A percentile compares a stretch with the other conserved stretches of the same genome.
These are phyloP conservation scores for Macrotus californicus DNA, from an alignment of 2,113 vertebrate species.

Conservation along the genomic window DNA sequence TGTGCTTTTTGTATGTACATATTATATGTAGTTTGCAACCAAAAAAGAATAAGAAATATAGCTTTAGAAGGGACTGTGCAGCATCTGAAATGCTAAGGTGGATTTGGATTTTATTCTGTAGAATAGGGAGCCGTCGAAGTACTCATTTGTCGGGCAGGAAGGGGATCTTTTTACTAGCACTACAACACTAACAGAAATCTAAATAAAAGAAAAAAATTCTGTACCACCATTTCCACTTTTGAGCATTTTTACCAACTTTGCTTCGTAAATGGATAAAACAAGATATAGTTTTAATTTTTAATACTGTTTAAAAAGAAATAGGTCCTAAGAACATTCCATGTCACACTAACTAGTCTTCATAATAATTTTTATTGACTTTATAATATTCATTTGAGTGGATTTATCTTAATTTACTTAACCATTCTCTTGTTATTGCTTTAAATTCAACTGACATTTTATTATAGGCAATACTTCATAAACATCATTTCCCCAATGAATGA, in stretches of 20 bases:
- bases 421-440: slow-evolving; percentile 49
- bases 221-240: not conserved
- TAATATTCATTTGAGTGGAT: slow-evolving; percentile 36
- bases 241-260: not conserved
- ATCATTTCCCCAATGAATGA: slow-evolving; percentile 3
- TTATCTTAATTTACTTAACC: slow-evolving; percentile 52
- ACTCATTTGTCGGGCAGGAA: not conserved
- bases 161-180: not conserved
- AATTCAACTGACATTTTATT: slow-evolving; percentile 46
- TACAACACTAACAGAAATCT: not conserved
- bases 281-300: slow-evolving; percentile 6
- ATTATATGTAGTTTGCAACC: not conserved
- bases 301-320: slow-evolving; percentile 7
- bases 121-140: not conserved
- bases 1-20: not conserved
- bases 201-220: not conserved
- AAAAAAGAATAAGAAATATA: not conserved
- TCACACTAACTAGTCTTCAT: not conserved
- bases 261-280: not conserved
- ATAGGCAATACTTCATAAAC: not conserved
- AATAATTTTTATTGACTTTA: slow-evolving; percentile 50
- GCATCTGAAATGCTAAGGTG: not conserved
- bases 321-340: not conserved
- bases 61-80: not conserved
- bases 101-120: not conserved